Conservation (phyloP, 1,140 invertebrate species). For the Dolichoris vasculosae region DNA sequence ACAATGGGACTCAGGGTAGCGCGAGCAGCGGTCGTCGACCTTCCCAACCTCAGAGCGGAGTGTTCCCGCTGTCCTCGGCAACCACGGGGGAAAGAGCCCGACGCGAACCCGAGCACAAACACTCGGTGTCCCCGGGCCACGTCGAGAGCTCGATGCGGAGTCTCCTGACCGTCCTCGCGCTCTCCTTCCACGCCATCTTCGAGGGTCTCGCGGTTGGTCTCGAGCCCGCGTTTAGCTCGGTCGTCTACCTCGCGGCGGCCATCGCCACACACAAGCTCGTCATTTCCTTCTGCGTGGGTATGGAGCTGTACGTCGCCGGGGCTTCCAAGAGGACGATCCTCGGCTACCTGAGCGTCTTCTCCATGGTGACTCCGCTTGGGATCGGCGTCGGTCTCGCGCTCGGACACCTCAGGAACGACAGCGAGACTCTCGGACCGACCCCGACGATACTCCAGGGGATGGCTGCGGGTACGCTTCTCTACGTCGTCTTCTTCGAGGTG, state of each 20-base stretch:
- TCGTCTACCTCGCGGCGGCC: slow-evolving; percentile 82
- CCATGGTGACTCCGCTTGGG: slow-evolving; percentile 82
- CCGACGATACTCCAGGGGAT: slow-evolving; percentile 84
- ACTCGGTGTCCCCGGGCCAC: neutral
- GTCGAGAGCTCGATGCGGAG: slow-evolving; percentile 76
- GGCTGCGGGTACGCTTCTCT: slow-evolving; percentile 90
- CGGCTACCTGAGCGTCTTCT: slow-evolving; percentile 78
- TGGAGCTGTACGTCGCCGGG: slow-evolving; percentile 81
- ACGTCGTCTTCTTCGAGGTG: slow-evolving; percentile 94
- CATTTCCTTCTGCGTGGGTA: slow-evolving; percentile 82
- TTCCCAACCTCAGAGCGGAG: neutral
- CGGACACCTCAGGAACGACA: slow-evolving; percentile 71
- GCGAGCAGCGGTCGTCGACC: slow-evolving; percentile 13
- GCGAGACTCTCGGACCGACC: slow-evolving; percentile 68
- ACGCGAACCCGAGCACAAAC: slow-evolving; percentile 10
- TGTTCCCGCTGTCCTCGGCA: slow-evolving; percentile 17
- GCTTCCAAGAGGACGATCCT: slow-evolving; percentile 77
- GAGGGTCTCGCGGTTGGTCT: slow-evolving; percentile 88
- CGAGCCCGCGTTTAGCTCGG: slow-evolving; percentile 78
- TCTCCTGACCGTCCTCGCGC: slow-evolving; percentile 81
- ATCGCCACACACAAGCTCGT: slow-evolving; percentile 86
- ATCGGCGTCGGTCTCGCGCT: slow-evolving; percentile 78
- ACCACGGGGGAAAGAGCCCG: neutral
- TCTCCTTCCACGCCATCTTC: slow-evolving; percentile 88
- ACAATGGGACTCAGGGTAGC: slow-evolving; percentile 60